Conservation (phyloP, 2,888 invertebrate genomes). For the Patella pellucida region DNA sequence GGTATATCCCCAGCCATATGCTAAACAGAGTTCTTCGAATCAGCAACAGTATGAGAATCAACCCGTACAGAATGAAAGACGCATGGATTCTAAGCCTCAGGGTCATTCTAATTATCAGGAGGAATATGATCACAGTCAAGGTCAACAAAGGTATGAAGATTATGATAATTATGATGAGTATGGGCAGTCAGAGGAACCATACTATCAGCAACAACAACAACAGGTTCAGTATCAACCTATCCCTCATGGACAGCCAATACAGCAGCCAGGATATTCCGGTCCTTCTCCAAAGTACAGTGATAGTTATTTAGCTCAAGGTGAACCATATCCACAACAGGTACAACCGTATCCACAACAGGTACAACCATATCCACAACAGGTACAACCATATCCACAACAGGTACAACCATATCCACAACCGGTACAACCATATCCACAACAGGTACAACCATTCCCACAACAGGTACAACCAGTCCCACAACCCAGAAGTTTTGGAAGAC, state of each 20-base stretch:
- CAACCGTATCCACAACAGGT: not conserved
- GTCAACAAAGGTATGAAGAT: not conserved
- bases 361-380: not conserved
- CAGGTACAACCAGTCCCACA: not conserved
- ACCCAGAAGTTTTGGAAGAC: not conserved
- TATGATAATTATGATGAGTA: not conserved
- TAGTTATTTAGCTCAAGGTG: conserved; percentile 18
- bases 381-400: not conserved
- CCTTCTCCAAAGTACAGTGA: conserved; percentile 9
- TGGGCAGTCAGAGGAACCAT: conserved; percentile 20
- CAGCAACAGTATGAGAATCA: not conserved
- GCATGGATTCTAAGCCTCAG: conserved; percentile 10
- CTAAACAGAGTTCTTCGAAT: not conserved
- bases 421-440: conserved; percentile 2
- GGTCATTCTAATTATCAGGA: conserved; percentile 11
- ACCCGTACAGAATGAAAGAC: not conserved
- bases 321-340: conserved; percentile 4
- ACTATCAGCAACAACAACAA: not conserved
- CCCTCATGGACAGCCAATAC: conserved; percentile 28
- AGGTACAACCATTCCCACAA: not conserved
- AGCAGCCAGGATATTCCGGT: conserved; percentile 28
- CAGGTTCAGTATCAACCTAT: conserved; percentile 11
- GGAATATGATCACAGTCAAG: not conserved
- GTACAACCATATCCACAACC: conserved; percentile 4
- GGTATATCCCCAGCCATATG: not conserved